These are phyloP conservation scores for Uropsilus gracilis DNA, from an alignment of 2,113 vertebrate genomes.

Conservation along the genomic window DNA sequence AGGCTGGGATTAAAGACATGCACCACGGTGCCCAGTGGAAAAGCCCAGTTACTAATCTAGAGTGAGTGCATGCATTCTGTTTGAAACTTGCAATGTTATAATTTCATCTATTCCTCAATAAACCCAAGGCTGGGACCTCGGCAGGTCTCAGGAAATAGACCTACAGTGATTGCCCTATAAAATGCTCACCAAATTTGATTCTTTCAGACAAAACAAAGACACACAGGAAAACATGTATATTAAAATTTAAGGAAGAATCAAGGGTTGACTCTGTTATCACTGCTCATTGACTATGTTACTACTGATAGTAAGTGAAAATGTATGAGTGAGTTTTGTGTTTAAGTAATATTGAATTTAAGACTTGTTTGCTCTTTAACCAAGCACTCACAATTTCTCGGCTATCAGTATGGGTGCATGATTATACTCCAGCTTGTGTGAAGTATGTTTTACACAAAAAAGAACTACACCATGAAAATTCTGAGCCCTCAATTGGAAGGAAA, in stretches of 20 bases:
- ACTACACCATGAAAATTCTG: constrained; percentile 28
- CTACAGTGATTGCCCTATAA: background rate
- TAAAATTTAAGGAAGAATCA: background rate
- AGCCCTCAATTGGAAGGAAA: constrained; percentile 61
- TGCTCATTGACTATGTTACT: background rate
- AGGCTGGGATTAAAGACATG: too few relatives aligned
- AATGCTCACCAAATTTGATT: background rate
- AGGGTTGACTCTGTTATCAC: background rate
- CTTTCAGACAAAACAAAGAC: constrained; percentile 24
- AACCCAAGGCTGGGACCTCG: background rate
- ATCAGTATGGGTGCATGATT: background rate
- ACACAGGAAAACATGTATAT: background rate
- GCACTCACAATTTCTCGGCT: constrained; percentile 32
- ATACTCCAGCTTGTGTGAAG: background rate
- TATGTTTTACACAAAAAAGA: constrained; percentile 41
- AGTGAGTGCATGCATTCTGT: background rate
- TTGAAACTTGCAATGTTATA: background rate
- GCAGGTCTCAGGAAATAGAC: background rate
- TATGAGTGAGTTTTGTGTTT: background rate
- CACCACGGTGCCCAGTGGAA: too few relatives aligned
- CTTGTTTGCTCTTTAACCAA: constrained; percentile 41
- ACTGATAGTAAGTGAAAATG: background rate
- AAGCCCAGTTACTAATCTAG: background rate
- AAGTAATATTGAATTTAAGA: constrained; percentile 19
- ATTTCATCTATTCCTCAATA: constrained; percentile 8